Evolutionary conservation across 2,888 invertebrate genomes (phyloP), one percentile per base, ranked within the genome.

Genomic region (Sympetrum striolatum): DNA sequence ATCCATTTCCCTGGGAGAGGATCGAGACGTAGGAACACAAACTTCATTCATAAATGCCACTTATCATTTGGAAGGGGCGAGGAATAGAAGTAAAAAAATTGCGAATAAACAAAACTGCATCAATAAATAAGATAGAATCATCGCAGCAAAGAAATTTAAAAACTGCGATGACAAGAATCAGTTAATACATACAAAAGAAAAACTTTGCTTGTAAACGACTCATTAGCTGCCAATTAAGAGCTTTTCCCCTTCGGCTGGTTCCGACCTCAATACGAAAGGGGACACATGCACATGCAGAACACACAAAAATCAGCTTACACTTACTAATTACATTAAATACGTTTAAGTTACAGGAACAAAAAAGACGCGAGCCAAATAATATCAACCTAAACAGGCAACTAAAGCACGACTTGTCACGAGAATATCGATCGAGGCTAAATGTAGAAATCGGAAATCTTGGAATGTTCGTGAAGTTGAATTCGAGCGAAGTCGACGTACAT

Each of bases 311-410:
- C 37, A 37, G 37, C 60, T 86, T 60, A 35, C 15, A 22, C 35
- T 86, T 60, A 86, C 35, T 64, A 86, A 60, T 64, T 58, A 86
- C 31, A 73, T 73, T 73, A 86, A 60, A 86, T 48, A 60, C 53
- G 2, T 60, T 86, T 86, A 64, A 86, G 60, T 86, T 86, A 86
- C 37, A 86, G 86, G 86, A 86, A 86, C 86, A 86, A 86, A 31
- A 22, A 60, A 31, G 82, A 86, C n/a, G 53, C 58, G 58, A 82
- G 58, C 86, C 35, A 60, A 60, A 35, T 60, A 86, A 18, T 60
- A 64, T 37, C 37, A 64, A 31, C 86, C 86, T 64, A 15, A 37
- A 37, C 18, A 48, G 86, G 86, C 64, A 64, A 31, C 86, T 39
- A 86, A 22, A 86, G n/a, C 31, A 73, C 31, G 31, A 31, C 73